Conservation (phyloP, 2,888 invertebrate genomes). For the Brachypalpus laphriformis region DNA sequence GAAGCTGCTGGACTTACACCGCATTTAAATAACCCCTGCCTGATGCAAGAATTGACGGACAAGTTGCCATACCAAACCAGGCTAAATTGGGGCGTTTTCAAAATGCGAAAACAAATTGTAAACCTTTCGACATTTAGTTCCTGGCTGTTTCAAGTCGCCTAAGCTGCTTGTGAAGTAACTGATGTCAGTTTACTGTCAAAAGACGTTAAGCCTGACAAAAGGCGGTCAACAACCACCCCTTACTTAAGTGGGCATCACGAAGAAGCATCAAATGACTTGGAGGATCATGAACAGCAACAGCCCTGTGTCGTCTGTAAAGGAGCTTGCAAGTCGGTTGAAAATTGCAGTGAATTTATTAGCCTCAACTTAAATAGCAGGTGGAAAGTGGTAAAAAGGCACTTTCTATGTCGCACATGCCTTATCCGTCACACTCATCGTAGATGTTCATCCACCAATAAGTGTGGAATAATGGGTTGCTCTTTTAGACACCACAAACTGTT, state of each 20-base stretch:
- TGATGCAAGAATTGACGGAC: conserved; percentile 49
- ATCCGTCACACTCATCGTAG: background rate
- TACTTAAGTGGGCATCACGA: background rate
- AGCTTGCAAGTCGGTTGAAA: background rate
- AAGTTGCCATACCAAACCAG: conserved; percentile 56
- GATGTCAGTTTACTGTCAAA: too few relatives aligned
- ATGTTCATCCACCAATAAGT: background rate
- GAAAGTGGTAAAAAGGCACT: background rate
- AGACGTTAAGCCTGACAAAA: background rate
- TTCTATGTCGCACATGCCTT: background rate
- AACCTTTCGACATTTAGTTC: conserved; percentile 45
- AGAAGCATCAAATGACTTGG: too few relatives aligned
- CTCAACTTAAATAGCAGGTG: background rate
- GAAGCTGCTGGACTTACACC: conserved; percentile 44
- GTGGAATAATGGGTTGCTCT: background rate
- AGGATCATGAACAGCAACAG: too few relatives aligned
- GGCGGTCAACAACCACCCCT: background rate
- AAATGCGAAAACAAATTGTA: background rate
- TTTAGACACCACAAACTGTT: background rate
- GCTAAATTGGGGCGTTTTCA: conserved; percentile 59
- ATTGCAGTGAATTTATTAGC: background rate
- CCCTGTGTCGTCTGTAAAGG: background rate
- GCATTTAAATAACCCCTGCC: conserved; percentile 48
- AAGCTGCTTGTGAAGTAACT: conserved; percentile 18
- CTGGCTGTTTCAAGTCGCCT: conserved; percentile 39